These are phyloP conservation scores for Cichlasoma orientale DNA, from an alignment of 2,797 vertebrate genomes.

Conservation along the genomic window DNA sequence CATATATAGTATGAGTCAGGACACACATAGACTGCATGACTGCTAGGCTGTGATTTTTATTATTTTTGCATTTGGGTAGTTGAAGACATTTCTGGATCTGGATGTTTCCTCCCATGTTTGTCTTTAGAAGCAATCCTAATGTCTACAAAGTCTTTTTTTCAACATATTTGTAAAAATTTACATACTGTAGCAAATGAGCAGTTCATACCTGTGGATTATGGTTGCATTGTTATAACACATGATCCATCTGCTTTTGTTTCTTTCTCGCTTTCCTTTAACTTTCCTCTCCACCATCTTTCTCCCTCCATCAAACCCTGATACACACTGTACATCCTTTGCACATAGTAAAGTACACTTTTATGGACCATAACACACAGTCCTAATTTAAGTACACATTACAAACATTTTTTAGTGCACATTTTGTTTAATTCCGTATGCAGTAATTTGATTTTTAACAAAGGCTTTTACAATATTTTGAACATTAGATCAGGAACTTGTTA, in stretches of 20 bases:
- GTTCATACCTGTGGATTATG: not conserved
- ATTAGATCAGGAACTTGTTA: not conserved
- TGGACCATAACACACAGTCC: too few relatives aligned
- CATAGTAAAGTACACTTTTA: too few relatives aligned
- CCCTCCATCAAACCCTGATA: too few relatives aligned
- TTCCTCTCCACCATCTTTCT: too few relatives aligned
- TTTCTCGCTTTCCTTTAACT: too few relatives aligned
- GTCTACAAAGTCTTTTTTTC: not conserved
- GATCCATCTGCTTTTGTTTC: too few relatives aligned
- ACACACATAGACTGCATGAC: not conserved
- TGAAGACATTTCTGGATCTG: not conserved
- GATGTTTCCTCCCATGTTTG: not conserved
- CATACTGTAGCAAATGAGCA: not conserved
- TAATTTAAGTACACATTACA: not conserved
- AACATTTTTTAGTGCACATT: not conserved
- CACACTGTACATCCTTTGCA: too few relatives aligned
- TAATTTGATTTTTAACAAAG: slow-evolving; percentile 13
- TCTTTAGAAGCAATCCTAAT: not conserved
- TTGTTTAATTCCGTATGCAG: not conserved
- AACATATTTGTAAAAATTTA: not conserved
- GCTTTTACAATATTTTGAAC: not conserved
- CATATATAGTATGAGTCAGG: not conserved
- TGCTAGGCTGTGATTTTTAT: not conserved
- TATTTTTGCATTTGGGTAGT: not conserved
- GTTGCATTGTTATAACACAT: not conserved